A percentile compares a stretch with the other conserved stretches of the same genome.
Conservation (phyloP, 2,797 vertebrate genomes). For the Artibeus lituratus region DNA sequence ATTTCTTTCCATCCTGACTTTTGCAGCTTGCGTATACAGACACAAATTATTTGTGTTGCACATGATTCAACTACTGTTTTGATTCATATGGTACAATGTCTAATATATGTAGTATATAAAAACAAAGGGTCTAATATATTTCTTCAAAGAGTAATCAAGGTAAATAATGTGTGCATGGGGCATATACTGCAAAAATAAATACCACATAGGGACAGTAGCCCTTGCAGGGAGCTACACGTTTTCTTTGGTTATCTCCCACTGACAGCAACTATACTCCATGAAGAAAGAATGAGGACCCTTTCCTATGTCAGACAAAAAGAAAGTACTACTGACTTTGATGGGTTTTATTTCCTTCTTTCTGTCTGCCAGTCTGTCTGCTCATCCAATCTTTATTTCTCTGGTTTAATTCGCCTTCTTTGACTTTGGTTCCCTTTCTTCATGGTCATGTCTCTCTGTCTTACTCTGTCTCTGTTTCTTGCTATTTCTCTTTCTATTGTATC, state of each 20-base stretch:
- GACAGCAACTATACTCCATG: slow-evolving; percentile 39
- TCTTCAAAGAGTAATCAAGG: slow-evolving; percentile 64
- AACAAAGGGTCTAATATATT: slow-evolving; percentile 49
- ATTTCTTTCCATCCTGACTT: background rate
- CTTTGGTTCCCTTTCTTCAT: background rate
- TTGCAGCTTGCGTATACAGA: background rate
- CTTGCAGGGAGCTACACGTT: background rate
- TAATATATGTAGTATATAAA: slow-evolving; percentile 38
- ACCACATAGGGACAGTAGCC: background rate
- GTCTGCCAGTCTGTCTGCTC: background rate
- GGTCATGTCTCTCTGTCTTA: background rate
- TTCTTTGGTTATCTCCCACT: background rate
- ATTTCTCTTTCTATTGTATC: background rate
- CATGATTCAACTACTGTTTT: slow-evolving; percentile 48
- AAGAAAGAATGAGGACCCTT: background rate
- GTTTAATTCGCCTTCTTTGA: background rate
- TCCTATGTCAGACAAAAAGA: background rate
- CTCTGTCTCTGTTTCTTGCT: background rate
- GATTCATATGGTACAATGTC: slow-evolving; percentile 42
- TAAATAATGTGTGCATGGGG: slow-evolving; percentile 21
- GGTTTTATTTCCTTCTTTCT: background rate
- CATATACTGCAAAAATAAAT: slow-evolving; percentile 39
- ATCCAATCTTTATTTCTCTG: background rate
- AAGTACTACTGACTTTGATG: background rate
- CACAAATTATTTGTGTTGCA: slow-evolving; percentile 25